A percentile compares a stretch with the other conserved stretches of the same genome.
Conservation (phyloP, 2,888 invertebrate genomes). For the Coenonympha arcania region DNA sequence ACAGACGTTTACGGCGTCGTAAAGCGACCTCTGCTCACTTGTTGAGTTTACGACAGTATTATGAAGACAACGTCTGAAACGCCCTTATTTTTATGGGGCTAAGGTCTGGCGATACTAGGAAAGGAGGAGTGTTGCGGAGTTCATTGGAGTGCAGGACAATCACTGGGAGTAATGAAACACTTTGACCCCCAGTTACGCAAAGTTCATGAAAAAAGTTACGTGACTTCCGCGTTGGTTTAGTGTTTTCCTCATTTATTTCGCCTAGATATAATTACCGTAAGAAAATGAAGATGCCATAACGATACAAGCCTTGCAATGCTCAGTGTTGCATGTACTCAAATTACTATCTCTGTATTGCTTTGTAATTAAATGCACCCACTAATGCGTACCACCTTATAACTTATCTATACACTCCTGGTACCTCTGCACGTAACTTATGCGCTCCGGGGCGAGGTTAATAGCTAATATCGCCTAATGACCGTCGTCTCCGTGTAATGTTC, state of each 20-base stretch:
- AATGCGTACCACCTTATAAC: conserved; percentile 14
- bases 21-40: conserved; percentile 66
- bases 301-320: neutral
- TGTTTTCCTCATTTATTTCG: neutral
- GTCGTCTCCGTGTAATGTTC: conserved; percentile 67
- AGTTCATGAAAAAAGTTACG: neutral
- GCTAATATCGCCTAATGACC: conserved; percentile 75
- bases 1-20: conserved; percentile 59
- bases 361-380: conserved; percentile 20
- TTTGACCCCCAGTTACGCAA: neutral
- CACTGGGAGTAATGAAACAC: conserved; percentile 10
- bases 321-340: neutral
- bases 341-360: conserved; percentile 8
- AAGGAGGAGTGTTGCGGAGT: conserved; percentile 8
- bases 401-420: conserved; percentile 18
- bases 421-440: conserved; percentile 49
- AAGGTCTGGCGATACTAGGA: conserved; percentile 21
- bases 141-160: conserved; percentile 16
- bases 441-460: conserved; percentile 63
- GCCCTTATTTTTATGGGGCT: conserved; percentile 32
- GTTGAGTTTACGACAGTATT: conserved; percentile 54
- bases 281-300: too few species aligned
- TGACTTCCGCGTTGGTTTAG: neutral
- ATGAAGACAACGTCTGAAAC: conserved; percentile 30
- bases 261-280: neutral